phyloP scores from a whole-genome alignment of 2,888 invertebrate species.

The Parnassius apollo region DNA sequence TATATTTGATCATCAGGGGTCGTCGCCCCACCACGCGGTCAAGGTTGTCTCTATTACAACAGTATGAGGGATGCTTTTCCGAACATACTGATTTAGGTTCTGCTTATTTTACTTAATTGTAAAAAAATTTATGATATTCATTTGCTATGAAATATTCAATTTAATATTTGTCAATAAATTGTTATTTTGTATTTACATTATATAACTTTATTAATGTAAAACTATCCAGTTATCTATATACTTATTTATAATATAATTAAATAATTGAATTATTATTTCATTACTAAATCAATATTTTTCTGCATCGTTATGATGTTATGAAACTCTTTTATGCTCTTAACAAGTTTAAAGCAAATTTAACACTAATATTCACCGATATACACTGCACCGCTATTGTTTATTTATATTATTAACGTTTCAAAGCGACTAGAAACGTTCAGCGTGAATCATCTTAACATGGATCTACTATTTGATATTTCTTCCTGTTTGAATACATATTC shows the following conservation, averaged over 20 bases:
- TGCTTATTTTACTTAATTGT: too few relatives aligned
- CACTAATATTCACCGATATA: conserved; percentile 32
- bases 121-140: too few relatives aligned
- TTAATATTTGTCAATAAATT: too few relatives aligned
- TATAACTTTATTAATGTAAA: too few relatives aligned
- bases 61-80: conserved; percentile 39
- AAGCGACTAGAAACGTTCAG: conserved; percentile 42
- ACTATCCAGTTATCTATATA: too few relatives aligned
- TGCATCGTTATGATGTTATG: too few relatives aligned
- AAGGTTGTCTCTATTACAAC: conserved; percentile 53
- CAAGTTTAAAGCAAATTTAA: conserved; percentile 8
- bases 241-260: too few relatives aligned
- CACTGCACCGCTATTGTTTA: conserved; percentile 50
- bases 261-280: too few relatives aligned
- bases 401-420: conserved; percentile 42
- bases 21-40: conserved; percentile 62
- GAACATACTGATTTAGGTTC: background rate
- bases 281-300: too few relatives aligned
- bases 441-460: conserved; percentile 52
- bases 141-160: too few relatives aligned
- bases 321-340: background rate
- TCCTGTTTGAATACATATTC: background rate
- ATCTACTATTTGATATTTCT: conserved; percentile 27
- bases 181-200: too few relatives aligned
- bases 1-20: conserved; percentile 40